Percentiles rank a stretch among this genome's conserved stretches.
Conservation (phyloP, 2,797 vertebrate species). For the Acrossocheilus fasciatus region DNA sequence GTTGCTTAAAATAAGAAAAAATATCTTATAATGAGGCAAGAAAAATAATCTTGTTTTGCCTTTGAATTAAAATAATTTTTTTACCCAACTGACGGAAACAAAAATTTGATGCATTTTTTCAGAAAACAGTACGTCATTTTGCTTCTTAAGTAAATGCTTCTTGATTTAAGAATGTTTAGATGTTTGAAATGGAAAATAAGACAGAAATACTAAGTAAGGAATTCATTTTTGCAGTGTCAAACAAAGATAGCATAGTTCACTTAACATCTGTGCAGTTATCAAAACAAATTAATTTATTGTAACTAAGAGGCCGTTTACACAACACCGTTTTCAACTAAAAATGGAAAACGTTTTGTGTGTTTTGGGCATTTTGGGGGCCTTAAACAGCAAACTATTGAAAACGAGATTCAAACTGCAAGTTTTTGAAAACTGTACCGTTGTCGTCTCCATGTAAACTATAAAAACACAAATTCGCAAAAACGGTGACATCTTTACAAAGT, state of each 20-base stretch:
- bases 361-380: neutral
- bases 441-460: neutral
- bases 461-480: neutral
- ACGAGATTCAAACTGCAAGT: neutral
- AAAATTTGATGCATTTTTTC: neutral
- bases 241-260: neutral
- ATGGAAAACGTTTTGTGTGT: neutral
- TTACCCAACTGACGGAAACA: no score
- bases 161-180: neutral
- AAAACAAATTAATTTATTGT: neutral
- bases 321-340: neutral
- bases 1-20: neutral
- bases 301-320: neutral
- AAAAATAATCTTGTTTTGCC: neutral
- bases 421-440: neutral
- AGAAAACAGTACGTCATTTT: neutral
- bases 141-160: neutral
- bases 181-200: neutral
- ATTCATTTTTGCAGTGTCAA: neutral
- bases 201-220: neutral
- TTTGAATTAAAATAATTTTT: neutral
- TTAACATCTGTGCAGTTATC: neutral
- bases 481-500: neutral
- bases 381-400: neutral
- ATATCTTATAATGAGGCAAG: neutral